Percentiles rank a stretch among this genome's conserved stretches.
These are phyloP conservation scores for Pomacea canaliculata DNA, from an alignment of 2,888 invertebrate genomes.

Conservation along the genomic window DNA sequence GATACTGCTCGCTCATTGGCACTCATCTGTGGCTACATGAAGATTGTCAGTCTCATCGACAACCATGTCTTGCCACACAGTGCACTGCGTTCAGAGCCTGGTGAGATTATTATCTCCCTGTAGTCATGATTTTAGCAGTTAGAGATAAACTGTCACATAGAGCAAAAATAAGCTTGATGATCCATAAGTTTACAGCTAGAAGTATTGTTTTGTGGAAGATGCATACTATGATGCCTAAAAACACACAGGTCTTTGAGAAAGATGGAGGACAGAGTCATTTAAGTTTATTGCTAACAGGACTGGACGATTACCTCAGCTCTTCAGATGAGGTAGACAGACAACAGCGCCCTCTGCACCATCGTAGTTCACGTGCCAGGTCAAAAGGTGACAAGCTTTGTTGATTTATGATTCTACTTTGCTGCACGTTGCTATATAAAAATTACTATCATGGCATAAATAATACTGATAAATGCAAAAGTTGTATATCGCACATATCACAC, in stretches of 20 bases:
- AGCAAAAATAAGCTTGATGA: too few species aligned
- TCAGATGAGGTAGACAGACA: constrained; percentile 56
- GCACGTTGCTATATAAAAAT: not conserved
- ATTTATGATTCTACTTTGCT: not conserved
- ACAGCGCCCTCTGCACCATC: constrained; percentile 30
- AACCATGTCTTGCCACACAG: constrained; percentile 57
- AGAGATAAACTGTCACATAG: not conserved
- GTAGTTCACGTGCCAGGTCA: constrained; percentile 23
- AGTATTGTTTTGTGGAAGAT: too few species aligned
- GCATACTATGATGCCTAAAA: too few species aligned
- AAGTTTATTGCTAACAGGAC: constrained; percentile 35
- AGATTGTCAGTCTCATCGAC: constrained; percentile 69
- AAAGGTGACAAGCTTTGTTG: constrained; percentile 26
- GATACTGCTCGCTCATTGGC: constrained; percentile 69
- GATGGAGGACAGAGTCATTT: not conserved
- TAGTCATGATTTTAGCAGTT: not conserved
- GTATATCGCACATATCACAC: too few species aligned
- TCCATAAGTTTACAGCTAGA: too few species aligned
- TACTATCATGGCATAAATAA: too few species aligned
- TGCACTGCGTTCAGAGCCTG: constrained; percentile 58
- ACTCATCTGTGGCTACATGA: constrained; percentile 65
- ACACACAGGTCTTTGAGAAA: too few species aligned
- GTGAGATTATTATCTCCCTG: constrained; percentile 35
- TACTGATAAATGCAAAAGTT: too few species aligned
- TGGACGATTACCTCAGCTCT: constrained; percentile 57